Base-by-base conservation (phyloP, 1,140 invertebrate genomes). In the Drosophila carrolli region DNA sequence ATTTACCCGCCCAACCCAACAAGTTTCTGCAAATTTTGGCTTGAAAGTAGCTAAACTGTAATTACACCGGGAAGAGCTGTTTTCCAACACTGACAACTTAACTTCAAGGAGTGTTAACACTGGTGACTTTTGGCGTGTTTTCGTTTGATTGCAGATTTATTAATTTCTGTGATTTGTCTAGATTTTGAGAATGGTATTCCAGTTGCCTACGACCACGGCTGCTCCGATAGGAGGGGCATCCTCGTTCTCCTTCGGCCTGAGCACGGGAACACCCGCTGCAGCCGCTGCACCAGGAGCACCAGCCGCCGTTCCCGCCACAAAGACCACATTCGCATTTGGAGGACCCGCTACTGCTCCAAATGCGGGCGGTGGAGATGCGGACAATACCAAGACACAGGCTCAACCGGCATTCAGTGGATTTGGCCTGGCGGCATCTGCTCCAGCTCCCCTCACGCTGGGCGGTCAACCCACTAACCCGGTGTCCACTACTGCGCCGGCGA, bases 201-300 rank as follows among this genome's bases (percentile, higher is more conserved):
- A 91, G 70, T 44, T 91, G 48, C 88, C 88, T 5, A 60, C 89
- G 10, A 88, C 78, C 29, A 86, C 89, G n/a, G 56, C 35, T 9
- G 73, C 73, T 6, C 47, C 81, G 1, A 40, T 75, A 16, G 38
- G 75, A 7, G 63, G 61, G 13, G 53, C 53, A 5, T 55, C 72
- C 6, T 57, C 51, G 11, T 91, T 80, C 10, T 72, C 68, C n/a
- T 84, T 91, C 46, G 75, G 75, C 5, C 46, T 78, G 11, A 78
- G 35, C 48, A 55, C 75, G 4, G 68, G 71, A 23, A 16, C 78
- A 7, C 53, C 78, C 7, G 27, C 75, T 27, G 16, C 55, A 37
- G 38, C 62, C 19, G 48, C 47, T 5, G 57, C 58, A 14, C 14
- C 65, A 1, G 50, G n/a, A 11, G 37, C 53, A 37, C 19, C 51